Percentiles rank a stretch among this genome's conserved stretches.
Evolutionary conservation across 1,140 invertebrate genomes (phyloP).

Genomic region (Sycophaga agraensis): DNA sequence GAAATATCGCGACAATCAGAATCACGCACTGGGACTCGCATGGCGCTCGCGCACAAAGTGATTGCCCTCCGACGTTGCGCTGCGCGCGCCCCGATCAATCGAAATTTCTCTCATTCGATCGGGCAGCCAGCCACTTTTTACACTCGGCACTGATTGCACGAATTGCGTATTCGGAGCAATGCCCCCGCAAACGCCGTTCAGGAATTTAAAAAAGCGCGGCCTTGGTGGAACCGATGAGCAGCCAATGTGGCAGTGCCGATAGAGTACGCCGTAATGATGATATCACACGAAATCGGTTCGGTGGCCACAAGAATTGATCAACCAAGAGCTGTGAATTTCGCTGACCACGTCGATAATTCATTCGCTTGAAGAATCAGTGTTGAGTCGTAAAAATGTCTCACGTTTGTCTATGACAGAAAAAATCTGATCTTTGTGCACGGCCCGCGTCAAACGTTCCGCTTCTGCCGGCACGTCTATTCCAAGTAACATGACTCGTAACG

Average conservation of each 20-base stretch:
- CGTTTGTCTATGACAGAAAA: too few relatives aligned
- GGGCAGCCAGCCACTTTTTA: constrained; percentile 15
- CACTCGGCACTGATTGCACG: constrained; percentile 17
- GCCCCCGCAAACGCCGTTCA: neutral
- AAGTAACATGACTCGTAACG: too few relatives aligned
- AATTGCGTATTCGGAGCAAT: constrained; percentile 31
- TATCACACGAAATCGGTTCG: constrained; percentile 51
- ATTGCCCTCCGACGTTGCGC: neutral
- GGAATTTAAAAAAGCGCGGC: constrained; percentile 13
- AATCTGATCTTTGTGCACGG: constrained; percentile 27
- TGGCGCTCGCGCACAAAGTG: neutral
- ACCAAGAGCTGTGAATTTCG: too few relatives aligned
- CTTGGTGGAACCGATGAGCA: constrained; percentile 10
- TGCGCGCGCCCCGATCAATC: constrained; percentile 11
- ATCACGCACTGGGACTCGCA: too few relatives aligned
- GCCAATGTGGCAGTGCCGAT: constrained; percentile 4
- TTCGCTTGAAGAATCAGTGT: too few relatives aligned
- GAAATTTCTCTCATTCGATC: constrained; percentile 31
- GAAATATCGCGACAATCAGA: too few relatives aligned
- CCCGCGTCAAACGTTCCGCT: too few relatives aligned
- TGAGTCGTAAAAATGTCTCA: too few relatives aligned
- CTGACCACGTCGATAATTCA: too few relatives aligned
- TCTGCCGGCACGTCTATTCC: too few relatives aligned
- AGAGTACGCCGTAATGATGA: constrained; percentile 42
- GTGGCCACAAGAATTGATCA: too few relatives aligned